phyloP scores from a whole-genome alignment of 1,140 invertebrate species.

The Drosophila parvula region DNA sequence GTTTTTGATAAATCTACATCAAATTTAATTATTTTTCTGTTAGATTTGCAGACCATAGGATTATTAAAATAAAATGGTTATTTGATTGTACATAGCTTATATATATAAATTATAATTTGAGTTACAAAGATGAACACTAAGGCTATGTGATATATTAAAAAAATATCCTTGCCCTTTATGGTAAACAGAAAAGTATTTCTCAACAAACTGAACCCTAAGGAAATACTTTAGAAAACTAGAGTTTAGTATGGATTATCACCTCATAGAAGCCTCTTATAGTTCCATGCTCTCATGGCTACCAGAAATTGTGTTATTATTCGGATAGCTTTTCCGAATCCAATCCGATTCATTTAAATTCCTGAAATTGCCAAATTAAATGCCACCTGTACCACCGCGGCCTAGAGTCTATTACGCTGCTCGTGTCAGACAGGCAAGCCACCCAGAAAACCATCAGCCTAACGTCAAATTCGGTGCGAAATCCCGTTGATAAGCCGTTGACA shows the following conservation, averaged over 20 bases:
- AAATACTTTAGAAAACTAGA: background rate
- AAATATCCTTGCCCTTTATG: too few relatives aligned
- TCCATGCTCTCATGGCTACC: background rate
- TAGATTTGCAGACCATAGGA: background rate
- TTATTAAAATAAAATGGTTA: background rate
- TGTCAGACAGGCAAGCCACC: conserved; percentile 26
- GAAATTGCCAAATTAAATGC: conserved; percentile 5
- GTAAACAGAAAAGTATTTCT: too few relatives aligned
- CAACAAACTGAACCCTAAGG: background rate
- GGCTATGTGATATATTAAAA: too few relatives aligned
- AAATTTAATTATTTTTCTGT: background rate
- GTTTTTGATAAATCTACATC: background rate
- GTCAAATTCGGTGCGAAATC: conserved; percentile 29
- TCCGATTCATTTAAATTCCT: conserved; percentile 16
- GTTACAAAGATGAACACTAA: background rate
- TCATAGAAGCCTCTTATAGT: too few relatives aligned
- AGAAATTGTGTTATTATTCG: background rate
- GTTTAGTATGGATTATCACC: too few relatives aligned
- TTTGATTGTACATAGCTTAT: background rate
- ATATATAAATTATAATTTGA: background rate
- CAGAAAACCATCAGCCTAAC: conserved; percentile 45
- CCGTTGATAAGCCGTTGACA: conserved; percentile 70
- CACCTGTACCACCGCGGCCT: conserved; percentile 6
- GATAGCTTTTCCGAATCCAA: background rate
- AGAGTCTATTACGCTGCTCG: conserved; percentile 15